Percentiles rank a stretch among this genome's conserved stretches.
Evolutionary conservation across 2,797 vertebrate genomes (phyloP).

Genomic region (Cephalopachus bancanus): DNA sequence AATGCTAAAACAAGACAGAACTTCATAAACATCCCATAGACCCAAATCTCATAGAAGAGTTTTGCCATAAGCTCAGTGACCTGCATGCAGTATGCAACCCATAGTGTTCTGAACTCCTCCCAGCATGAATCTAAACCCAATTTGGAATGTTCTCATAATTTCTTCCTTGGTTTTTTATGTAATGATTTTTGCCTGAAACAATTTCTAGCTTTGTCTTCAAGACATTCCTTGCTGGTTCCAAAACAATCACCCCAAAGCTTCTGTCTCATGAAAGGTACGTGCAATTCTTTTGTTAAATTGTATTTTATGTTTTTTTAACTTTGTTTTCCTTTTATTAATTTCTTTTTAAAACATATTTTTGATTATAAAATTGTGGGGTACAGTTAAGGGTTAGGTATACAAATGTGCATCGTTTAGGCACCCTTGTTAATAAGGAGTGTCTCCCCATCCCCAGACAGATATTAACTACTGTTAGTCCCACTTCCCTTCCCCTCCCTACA

Average conservation of each 20-base stretch:
- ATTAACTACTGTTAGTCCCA: no score
- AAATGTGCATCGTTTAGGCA: no score
- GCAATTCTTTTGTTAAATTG: not conserved
- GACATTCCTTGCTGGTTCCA: not conserved
- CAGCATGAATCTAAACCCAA: not conserved
- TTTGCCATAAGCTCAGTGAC: not conserved
- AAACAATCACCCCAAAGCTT: not conserved
- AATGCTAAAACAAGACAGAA: not conserved
- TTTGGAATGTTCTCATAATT: not conserved
- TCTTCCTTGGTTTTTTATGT: not conserved
- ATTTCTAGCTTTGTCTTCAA: not conserved
- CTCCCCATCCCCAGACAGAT: no score
- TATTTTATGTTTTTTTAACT: no score
- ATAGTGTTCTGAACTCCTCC: not conserved
- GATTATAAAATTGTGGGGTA: no score
- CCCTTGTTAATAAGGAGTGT: no score
- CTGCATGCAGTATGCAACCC: not conserved
- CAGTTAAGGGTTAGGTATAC: no score
- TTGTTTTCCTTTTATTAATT: no score
- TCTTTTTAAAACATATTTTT: no score
- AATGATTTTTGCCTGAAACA: not conserved
- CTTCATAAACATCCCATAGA: not conserved
- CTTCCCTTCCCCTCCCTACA: no score
- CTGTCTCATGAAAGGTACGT: not conserved
- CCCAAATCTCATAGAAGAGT: not conserved